Base-by-base conservation (phyloP, 2,797 vertebrate species). In the Hippocampus kuda region DNA sequence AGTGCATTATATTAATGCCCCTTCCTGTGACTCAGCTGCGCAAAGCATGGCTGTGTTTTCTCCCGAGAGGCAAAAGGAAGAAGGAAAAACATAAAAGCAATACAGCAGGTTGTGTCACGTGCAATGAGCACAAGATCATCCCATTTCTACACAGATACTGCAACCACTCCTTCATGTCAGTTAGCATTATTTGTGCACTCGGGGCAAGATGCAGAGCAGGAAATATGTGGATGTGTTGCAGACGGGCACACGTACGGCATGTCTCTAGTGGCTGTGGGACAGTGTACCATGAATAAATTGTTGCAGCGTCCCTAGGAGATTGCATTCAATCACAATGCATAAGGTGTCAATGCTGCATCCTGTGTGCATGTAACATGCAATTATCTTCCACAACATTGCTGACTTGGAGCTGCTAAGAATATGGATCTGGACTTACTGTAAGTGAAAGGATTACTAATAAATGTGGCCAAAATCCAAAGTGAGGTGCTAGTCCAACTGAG, bases 311-410 rank as follows among this genome's bases (percentile, higher is more conserved):
- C 89, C 83, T 89, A 76, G 76, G 89, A 91, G 90, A 91, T 90
- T 89, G 89, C 87, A 89, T 90, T 91, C 89, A 91, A 90, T 91
- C 89, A 90, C 63, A 80, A 88, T 89, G 87, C 89, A 91, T 90
- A 90, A 91, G 90, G 89, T 91, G 91, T 86, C 90, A 89, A 80
- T 80, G 86, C 82, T 79, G 86, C 76, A 80, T 83, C 85, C 88
- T 83, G 88, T 81, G 80, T 87, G 85, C 83, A 85, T 80, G 76
- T 81, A 86, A 84, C 82, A 85, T 83, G 83, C 84, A 90, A 91
- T 91, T 90, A 90, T 86, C 88, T 88, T 83, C 80, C 84, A 84
- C 68, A 84, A 89, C 88, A 90, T 87, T 87, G 87, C 87, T 77
- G 84, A 86, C 83, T 82, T 81, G 76, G 81, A 78, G 83, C 81